Percentiles rank a stretch among this genome's conserved stretches.
Evolutionary conservation across 1,140 invertebrate species (phyloP).

Genomic region (Dryas iulia): DNA sequence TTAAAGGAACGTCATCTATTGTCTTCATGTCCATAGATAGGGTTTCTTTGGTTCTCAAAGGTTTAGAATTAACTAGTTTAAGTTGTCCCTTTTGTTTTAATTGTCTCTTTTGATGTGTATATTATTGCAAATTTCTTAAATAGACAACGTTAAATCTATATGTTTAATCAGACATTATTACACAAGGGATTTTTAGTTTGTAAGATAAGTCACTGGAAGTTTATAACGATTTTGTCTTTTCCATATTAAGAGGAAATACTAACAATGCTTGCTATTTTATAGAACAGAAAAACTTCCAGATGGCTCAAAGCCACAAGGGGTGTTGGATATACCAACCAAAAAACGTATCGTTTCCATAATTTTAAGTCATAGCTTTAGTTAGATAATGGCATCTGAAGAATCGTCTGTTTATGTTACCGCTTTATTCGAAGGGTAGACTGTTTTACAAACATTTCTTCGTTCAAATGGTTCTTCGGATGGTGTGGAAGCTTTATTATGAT

Average conservation of each 20-base stretch:
- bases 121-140: not conserved
- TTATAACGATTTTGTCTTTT: slow-evolving; percentile 36
- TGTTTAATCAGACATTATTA: slow-evolving; percentile 22
- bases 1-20: slow-evolving; percentile 54
- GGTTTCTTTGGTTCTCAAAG: slow-evolving; percentile 45
- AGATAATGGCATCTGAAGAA: slow-evolving; percentile 48
- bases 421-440: slow-evolving; percentile 60
- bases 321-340: slow-evolving; percentile 74
- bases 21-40: slow-evolving; percentile 36
- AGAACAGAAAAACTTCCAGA: slow-evolving; percentile 65
- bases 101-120: slow-evolving; percentile 14
- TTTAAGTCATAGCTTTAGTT: slow-evolving; percentile 60
- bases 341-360: slow-evolving; percentile 78
- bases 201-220: slow-evolving; percentile 70
- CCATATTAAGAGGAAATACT: not conserved
- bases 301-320: slow-evolving; percentile 75
- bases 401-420: slow-evolving; percentile 65
- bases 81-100: slow-evolving; percentile 51
- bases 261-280: slow-evolving; percentile 32
- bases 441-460: slow-evolving; percentile 74
- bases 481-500: slow-evolving; percentile 67
- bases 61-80: slow-evolving; percentile 44
- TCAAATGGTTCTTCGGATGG: slow-evolving; percentile 70
- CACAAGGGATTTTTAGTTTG: slow-evolving; percentile 63
- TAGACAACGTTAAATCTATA: not conserved